Conservation (phyloP, 2,797 vertebrate species). For the Thalassophryne amazonica region DNA sequence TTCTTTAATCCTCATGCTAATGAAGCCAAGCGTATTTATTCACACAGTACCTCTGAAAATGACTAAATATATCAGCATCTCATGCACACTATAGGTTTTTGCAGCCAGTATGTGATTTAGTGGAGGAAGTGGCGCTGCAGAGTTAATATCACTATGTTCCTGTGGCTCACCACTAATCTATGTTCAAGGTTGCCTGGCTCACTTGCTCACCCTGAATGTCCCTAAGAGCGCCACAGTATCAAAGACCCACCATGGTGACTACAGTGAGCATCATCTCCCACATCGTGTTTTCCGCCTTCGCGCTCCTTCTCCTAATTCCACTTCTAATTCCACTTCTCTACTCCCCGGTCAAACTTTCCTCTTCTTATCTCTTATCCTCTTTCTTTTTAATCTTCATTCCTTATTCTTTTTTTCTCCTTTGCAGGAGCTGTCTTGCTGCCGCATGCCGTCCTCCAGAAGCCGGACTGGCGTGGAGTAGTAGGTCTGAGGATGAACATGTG, state of each 20-base stretch:
- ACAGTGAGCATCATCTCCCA: conserved; percentile 17
- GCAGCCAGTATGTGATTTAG: conserved; percentile 5
- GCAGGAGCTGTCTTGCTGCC: conserved; percentile 13
- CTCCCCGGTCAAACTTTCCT: conserved; percentile 39
- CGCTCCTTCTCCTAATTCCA: conserved; percentile 3
- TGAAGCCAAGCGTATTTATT: conserved; percentile 24
- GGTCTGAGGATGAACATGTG: conserved; percentile 58
- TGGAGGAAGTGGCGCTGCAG: conserved; percentile 1
- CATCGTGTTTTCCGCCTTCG: conserved; percentile 11
- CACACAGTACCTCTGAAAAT: conserved; percentile 15
- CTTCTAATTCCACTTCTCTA: conserved; percentile 14
- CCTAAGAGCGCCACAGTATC: conserved; percentile 31
- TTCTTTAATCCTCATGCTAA: conserved; percentile 18
- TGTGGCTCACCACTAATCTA: conserved; percentile 35
- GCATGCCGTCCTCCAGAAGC: conserved; percentile 32
- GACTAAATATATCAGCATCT: conserved; percentile 35
- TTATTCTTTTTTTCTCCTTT: conserved; percentile 7
- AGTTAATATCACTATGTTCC: conserved; percentile 21
- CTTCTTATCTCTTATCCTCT: conserved; percentile 9
- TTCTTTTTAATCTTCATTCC: conserved; percentile 21
- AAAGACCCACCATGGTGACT: conserved; percentile 21
- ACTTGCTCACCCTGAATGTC: conserved; percentile 26
- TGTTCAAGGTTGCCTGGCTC: conserved; percentile 39
- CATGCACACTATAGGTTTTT: conserved; percentile 4
- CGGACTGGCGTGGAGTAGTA: conserved; percentile 23